Evolutionary conservation across 2,888 invertebrate species (phyloP).

Genomic region (Sepioteuthis lessoniana): DNA sequence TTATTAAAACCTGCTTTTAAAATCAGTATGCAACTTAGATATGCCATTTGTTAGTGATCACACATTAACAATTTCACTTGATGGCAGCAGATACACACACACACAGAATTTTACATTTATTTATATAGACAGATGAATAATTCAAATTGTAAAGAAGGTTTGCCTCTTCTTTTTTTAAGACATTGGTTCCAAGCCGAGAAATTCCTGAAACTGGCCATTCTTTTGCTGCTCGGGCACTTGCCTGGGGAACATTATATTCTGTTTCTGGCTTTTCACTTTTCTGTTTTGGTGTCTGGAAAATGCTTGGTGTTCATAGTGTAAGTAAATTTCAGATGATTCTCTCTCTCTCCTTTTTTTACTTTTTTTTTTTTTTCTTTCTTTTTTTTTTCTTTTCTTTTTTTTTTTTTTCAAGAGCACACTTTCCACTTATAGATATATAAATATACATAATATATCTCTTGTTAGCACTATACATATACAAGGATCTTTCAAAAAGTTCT

Average conservation of each 20-base stretch:
- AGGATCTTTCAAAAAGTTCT: too few species aligned
- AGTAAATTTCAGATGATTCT: slow-evolving; percentile 68
- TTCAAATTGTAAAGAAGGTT: not conserved
- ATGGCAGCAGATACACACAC: too few species aligned
- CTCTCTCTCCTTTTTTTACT: not conserved
- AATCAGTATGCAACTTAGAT: too few species aligned
- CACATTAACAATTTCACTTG: too few species aligned
- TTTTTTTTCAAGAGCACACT: not conserved
- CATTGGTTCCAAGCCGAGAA: slow-evolving; percentile 76
- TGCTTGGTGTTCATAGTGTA: slow-evolving; percentile 89
- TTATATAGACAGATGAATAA: not conserved
- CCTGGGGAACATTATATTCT: slow-evolving; percentile 91
- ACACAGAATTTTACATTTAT: too few species aligned
- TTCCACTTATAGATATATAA: too few species aligned
- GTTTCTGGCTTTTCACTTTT: slow-evolving; percentile 87
- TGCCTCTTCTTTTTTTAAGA: slow-evolving; percentile 73
- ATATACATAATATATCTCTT: too few species aligned
- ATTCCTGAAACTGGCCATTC: slow-evolving; percentile 84
- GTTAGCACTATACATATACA: too few species aligned
- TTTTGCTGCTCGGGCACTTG: slow-evolving; percentile 88
- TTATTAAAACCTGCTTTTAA: too few species aligned
- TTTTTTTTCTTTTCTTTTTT: not conserved
- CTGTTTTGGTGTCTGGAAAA: slow-evolving; percentile 89
- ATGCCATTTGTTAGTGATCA: too few species aligned
- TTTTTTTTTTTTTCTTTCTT: not conserved